Percentiles rank a stretch among this genome's conserved stretches.
Evolutionary conservation across 2,888 invertebrate genomes (phyloP).

Genomic region (Ernsta delagoae): DNA sequence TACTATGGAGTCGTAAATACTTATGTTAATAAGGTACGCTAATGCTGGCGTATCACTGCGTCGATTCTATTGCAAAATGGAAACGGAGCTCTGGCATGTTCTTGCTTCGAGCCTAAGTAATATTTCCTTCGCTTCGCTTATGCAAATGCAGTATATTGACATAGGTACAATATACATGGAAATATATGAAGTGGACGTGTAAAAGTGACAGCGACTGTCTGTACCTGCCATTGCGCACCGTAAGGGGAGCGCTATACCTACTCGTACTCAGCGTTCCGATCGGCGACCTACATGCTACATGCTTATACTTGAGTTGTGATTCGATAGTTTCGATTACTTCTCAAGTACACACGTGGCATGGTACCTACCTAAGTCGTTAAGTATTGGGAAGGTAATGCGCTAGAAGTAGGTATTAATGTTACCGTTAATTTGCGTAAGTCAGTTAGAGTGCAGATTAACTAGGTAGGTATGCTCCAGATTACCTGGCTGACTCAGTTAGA

Average conservation of each 20-base stretch:
- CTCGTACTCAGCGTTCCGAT: conserved; percentile 20
- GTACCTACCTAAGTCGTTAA: neutral
- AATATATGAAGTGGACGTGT: conserved; percentile 71
- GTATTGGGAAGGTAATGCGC: no score
- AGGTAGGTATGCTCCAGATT: no score
- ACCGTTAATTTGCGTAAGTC: no score
- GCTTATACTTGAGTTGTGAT: conserved; percentile 20
- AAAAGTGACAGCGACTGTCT: conserved; percentile 65
- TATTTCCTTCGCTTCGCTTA: conserved; percentile 68
- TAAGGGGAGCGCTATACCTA: conserved; percentile 32
- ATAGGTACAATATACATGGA: conserved; percentile 68
- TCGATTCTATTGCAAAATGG: conserved; percentile 77
- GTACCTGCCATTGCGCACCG: conserved; percentile 48
- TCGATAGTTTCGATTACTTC: conserved; percentile 12
- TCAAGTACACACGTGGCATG: conserved; percentile 17
- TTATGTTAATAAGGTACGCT: conserved; percentile 72
- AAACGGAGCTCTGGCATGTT: conserved; percentile 58
- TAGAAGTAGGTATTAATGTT: no score
- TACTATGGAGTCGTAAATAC: conserved; percentile 71
- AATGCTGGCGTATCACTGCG: conserved; percentile 56
- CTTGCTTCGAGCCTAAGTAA: conserved; percentile 60
- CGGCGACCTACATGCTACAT: conserved; percentile 35
- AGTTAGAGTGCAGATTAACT: no score
- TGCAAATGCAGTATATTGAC: conserved; percentile 72
- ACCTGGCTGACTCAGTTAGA: no score